Percentiles rank a stretch among this genome's conserved stretches.
phyloP scores from a whole-genome alignment of 2,888 invertebrate species.

The Leptinotarsa peninsularis region DNA sequence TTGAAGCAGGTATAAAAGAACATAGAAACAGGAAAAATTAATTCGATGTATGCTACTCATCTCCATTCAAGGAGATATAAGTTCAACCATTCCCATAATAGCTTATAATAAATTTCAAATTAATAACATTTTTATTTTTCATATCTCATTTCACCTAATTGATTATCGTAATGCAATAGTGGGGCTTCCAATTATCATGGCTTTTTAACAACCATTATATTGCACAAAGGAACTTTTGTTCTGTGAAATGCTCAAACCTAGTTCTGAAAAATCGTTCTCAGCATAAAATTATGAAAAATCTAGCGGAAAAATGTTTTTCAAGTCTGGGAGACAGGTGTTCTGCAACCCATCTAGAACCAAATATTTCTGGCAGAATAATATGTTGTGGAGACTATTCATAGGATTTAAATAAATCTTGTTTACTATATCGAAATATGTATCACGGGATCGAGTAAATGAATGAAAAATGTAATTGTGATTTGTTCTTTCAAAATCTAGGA shows the following conservation, averaged over 20 bases:
- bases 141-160: too few species aligned
- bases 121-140: too few species aligned
- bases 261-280: background rate
- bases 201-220: background rate
- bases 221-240: background rate
- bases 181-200: background rate
- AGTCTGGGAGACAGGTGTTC: conserved; percentile 4
- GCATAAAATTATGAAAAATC: background rate
- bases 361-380: conserved; percentile 8
- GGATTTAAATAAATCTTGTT: conserved; percentile 7
- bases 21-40: too few species aligned
- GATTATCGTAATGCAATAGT: background rate
- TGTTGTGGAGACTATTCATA: conserved; percentile 10
- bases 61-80: too few species aligned
- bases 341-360: background rate
- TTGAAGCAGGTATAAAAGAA: too few species aligned
- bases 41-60: too few species aligned
- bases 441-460: background rate
- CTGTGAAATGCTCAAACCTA: background rate
- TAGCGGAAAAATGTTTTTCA: conserved; percentile 7
- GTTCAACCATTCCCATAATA: too few species aligned
- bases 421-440: background rate
- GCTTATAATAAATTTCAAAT: too few species aligned
- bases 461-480: background rate
- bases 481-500: background rate